Evolutionary conservation across 2,113 vertebrate genomes (phyloP), one percentile per base, ranked within the genome.

Genomic region (Vidua macroura): DNA sequence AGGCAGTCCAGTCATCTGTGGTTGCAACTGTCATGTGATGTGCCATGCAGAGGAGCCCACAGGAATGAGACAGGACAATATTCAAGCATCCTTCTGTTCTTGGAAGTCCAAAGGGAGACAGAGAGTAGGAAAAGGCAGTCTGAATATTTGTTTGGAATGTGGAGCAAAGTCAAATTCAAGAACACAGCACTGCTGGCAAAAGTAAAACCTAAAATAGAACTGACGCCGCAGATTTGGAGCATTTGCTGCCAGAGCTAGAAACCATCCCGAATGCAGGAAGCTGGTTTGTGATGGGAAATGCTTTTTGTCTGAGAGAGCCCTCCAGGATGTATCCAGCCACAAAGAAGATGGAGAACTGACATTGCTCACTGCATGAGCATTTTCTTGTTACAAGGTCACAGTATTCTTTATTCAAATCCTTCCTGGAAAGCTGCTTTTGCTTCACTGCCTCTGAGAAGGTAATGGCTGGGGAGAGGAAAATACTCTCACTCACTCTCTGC

Each of bases 81-180:
- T 70, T 63, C 64, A 41, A 33, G 51, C 35, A 69, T 14, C 5
- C 6, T 52, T 33, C 18, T 59, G 10, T 18, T 86, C 44, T 59
- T n/a, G 43, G n/a, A 55, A 88, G 39, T 60, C 48, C 60, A 30
- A 73, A n/a, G 17, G 19, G 28, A 83, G 31, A 13, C 12, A 83
- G 24, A 33, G 22, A 37, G 58, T 19, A 11, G 24, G 88, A 44
- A 83, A 78, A 83, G 27, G 14, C 31, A 56, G 56, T 18, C 52
- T 90, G 56, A 6, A 5, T 79, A 25, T 78, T 81, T 68, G 17
- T 77, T 68, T 30, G 44, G 56, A 77, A 56, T 9, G n/a, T 41
- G 30, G 43, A 86, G 49, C 88, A 96, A 97, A 96, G 95, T 96
- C 93, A 95, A 94, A 83, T 33, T 94, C 95, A 97, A 96, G 92